These are phyloP conservation scores for Bombus confusus DNA, from an alignment of 1,140 invertebrate species.

Conservation along the genomic window DNA sequence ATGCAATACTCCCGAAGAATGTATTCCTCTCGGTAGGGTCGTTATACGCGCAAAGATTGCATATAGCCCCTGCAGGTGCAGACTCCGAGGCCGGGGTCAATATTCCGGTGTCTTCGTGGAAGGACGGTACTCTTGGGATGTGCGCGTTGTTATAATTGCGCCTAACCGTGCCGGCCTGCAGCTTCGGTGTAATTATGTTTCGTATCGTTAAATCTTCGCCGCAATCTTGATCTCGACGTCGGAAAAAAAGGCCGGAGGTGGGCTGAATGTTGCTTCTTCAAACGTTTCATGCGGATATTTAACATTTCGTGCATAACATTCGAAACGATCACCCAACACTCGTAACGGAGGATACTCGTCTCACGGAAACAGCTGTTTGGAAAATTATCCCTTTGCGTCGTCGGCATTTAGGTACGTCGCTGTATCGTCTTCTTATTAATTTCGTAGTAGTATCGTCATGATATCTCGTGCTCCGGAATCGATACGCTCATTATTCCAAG, in stretches of 20 bases:
- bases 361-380: not conserved
- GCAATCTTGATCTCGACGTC: conserved; percentile 10
- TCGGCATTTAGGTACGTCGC: not conserved
- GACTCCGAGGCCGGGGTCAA: conserved; percentile 40
- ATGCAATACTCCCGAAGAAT: conserved; percentile 50
- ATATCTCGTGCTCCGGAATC: not conserved
- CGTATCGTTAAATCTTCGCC: conserved; percentile 27
- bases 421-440: not conserved
- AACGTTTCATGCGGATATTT: not conserved
- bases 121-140: conserved; percentile 35
- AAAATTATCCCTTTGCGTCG: not conserved
- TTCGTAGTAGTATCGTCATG: too few relatives aligned
- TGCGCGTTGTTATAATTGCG: conserved; percentile 51
- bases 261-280: not conserved
- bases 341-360: not conserved
- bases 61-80: conserved; percentile 54
- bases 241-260: not conserved
- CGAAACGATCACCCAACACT: not conserved
- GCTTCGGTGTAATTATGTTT: conserved; percentile 46
- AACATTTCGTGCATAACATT: not conserved
- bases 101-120: conserved; percentile 56
- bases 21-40: conserved; percentile 55
- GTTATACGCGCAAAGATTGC: conserved; percentile 55
- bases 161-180: conserved; percentile 13
- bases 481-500: not conserved